These are phyloP conservation scores for Onthophagus sagittarius DNA, from an alignment of 2,888 invertebrate genomes.

Conservation along the genomic window DNA sequence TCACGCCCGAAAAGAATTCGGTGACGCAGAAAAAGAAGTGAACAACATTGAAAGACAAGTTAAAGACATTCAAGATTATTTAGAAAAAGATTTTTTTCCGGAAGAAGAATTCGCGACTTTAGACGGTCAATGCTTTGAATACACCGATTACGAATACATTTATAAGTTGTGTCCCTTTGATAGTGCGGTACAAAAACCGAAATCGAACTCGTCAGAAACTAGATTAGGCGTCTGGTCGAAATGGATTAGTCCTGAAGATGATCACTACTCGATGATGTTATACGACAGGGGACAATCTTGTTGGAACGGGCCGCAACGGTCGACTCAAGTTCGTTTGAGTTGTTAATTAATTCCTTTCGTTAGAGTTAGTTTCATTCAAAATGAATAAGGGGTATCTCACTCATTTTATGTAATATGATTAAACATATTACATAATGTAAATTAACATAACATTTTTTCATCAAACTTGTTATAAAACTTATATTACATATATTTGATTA, in stretches of 20 bases:
- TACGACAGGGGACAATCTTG: constrained; percentile 89
- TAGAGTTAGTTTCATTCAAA: too few relatives aligned
- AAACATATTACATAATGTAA: too few relatives aligned
- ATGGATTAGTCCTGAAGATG: constrained; percentile 75
- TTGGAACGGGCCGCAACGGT: constrained; percentile 97
- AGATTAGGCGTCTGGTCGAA: constrained; percentile 81
- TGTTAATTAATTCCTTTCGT: too few relatives aligned
- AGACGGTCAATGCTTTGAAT: constrained; percentile 56
- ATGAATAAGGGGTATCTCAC: too few relatives aligned
- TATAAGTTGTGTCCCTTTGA: constrained; percentile 90
- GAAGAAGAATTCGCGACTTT: constrained; percentile 86
- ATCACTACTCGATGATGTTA: constrained; percentile 79
- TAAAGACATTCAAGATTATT: constrained; percentile 69
- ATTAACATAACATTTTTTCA: too few relatives aligned
- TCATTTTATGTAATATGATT: too few relatives aligned
- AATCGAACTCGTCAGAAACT: constrained; percentile 80
- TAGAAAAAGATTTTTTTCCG: constrained; percentile 84
- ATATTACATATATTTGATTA: too few relatives aligned
- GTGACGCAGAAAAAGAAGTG: constrained; percentile 71
- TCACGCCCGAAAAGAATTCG: constrained; percentile 71
- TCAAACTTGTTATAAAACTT: too few relatives aligned
- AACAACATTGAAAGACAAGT: constrained; percentile 72
- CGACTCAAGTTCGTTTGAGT: constrained; percentile 73
- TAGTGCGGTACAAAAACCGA: constrained; percentile 78
- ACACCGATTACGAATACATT: constrained; percentile 87